Base-by-base conservation (phyloP, 2,797 vertebrate species). In the Tamandua tetradactyla region DNA sequence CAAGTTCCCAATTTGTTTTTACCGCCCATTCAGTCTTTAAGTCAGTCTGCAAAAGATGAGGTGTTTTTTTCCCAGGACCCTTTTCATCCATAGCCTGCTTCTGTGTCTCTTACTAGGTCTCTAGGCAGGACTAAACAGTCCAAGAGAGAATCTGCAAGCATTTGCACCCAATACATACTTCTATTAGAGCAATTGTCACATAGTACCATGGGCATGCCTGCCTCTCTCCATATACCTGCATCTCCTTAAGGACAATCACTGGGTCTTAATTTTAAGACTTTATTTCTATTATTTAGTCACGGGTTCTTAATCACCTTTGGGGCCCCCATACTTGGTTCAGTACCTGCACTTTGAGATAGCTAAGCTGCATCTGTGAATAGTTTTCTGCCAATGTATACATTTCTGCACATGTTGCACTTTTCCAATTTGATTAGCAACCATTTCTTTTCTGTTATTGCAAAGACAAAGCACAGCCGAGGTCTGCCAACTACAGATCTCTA, bases 201-300 rank as follows among this genome's bases (percentile, higher is more conserved):
- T 47, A 25, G 32, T 11, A 4, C 0, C 2, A 0, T 25, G 2
- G 9, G 1, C 3, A 1, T 27, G 6, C 75, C 57, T 27, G 15
- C 20, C 59, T 79, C 17, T 57, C 62, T 44, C 20, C 25, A 12
- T 0, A 14, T 1, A 27, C 15, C 2, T 27, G 49, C 27, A 9
- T 55, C 47, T 87, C 59, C 15, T 61, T 75, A 35, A 52, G 79
- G 8, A 11, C 23, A 37, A 32, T 55, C 32, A 35, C 2, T 44
- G 23, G 52, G 1, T 52, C 49, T 22, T 32, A n/a, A n/a, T 57
- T 57, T 44, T 82, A 32, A 61, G 13, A 32, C 25, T 55, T 76
- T 35, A 17, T n/a, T 75, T 64, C 35, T 81, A n/a, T 35, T 62
- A 32, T 61, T 61, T 44, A 78, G 27, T 61, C 12, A 6, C 20